Conservation (phyloP, 2,888 invertebrate species). For the Caenorhabditis imperialis region DNA sequence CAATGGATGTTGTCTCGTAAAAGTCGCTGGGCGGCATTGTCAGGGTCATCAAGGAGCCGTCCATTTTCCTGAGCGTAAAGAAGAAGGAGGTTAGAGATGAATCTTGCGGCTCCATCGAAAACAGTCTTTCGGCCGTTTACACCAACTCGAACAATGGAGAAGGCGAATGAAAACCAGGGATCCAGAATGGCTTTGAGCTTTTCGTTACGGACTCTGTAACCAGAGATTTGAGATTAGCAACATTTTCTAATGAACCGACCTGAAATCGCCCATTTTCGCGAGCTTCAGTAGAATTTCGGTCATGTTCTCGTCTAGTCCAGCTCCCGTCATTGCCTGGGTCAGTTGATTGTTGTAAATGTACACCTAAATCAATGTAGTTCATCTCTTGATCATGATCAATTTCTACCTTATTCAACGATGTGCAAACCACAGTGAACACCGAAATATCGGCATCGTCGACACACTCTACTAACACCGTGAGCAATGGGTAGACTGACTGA, state of each 20-base stretch:
- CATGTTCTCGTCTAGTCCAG: constrained; percentile 66
- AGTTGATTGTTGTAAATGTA: constrained; percentile 72
- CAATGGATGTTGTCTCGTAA: constrained; percentile 31
- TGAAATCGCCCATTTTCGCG: constrained; percentile 27
- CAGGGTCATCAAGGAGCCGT: constrained; percentile 18
- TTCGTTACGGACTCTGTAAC: constrained; percentile 21
- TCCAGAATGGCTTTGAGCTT: constrained; percentile 30
- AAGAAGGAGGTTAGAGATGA: constrained; percentile 14
- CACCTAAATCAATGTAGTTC: constrained; percentile 54
- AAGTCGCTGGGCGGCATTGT: constrained; percentile 25
- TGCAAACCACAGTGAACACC: constrained; percentile 73
- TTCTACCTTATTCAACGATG: constrained; percentile 68
- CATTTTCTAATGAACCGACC: background rate
- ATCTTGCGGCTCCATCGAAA: constrained; percentile 23
- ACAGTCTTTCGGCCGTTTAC: constrained; percentile 10
- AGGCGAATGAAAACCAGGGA: constrained; percentile 44
- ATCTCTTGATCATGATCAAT: constrained; percentile 1
- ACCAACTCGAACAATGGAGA: constrained; percentile 34
- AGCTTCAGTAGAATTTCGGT: constrained; percentile 18
- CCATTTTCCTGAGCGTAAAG: constrained; percentile 42
- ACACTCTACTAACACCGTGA: constrained; percentile 67
- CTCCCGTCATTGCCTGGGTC: constrained; percentile 72
- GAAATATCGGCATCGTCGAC: constrained; percentile 57
- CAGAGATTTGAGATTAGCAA: background rate
- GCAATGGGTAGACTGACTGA: constrained; percentile 64